phyloP scores from a whole-genome alignment of 2,888 invertebrate species.

The Sminthurides aquaticus region DNA sequence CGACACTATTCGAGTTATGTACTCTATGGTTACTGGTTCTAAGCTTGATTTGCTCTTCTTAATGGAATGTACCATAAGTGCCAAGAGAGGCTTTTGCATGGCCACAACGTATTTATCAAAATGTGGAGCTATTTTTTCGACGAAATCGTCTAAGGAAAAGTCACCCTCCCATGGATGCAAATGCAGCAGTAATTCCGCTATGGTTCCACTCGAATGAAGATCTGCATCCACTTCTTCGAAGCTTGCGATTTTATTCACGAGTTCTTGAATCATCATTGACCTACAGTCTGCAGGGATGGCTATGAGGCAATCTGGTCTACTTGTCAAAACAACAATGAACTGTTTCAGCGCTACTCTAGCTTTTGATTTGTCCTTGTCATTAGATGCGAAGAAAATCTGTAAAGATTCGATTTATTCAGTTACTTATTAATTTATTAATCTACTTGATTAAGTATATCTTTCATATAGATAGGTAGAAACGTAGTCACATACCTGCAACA shows the following conservation, averaged over 20 bases:
- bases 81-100: conserved; percentile 27
- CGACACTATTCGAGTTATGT: conserved; percentile 30
- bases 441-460: no score
- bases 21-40: conserved; percentile 25
- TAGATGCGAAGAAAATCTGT: conserved; percentile 13
- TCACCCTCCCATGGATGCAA: conserved; percentile 19
- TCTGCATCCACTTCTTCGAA: conserved; percentile 10
- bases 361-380: conserved; percentile 10
- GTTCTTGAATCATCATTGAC: conserved; percentile 8
- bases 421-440: no score
- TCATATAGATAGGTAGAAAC: no score
- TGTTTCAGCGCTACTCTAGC: conserved; percentile 17
- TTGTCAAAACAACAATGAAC: conserved; percentile 18
- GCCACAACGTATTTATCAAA: conserved; percentile 25
- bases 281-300: conserved; percentile 12
- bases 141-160: conserved; percentile 17
- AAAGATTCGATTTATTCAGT: no score
- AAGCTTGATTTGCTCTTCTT: conserved; percentile 19
- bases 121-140: conserved; percentile 10
- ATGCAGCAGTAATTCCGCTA: conserved; percentile 18
- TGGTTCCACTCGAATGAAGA: conserved; percentile 15
- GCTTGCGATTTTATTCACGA: conserved; percentile 8
- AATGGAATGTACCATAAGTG: conserved; percentile 32
- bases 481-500: conserved; percentile 28
- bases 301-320: conserved; percentile 6